phyloP scores from a whole-genome alignment of 2,888 invertebrate genomes.

The Achlya flavicornis region DNA sequence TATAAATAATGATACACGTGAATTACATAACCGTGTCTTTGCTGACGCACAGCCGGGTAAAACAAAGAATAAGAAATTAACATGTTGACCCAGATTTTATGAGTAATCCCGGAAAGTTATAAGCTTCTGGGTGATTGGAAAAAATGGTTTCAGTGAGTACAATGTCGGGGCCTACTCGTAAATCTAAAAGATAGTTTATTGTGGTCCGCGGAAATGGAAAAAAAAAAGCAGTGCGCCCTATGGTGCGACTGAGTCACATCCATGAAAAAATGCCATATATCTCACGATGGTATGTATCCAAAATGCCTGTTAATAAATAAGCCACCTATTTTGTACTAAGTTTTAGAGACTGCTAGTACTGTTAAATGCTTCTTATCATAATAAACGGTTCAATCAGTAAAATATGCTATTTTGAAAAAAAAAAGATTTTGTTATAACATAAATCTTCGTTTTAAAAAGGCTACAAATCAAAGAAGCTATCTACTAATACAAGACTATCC shows the following conservation, averaged over 20 bases:
- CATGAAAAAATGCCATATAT: not conserved
- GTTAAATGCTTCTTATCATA: too few species aligned
- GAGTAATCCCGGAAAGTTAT: not conserved
- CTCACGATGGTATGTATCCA: not conserved
- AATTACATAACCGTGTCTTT: too few species aligned
- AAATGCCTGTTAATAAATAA: too few species aligned
- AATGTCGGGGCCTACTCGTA: conserved; percentile 4
- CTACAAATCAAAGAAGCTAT: not conserved
- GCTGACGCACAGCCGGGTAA: too few species aligned
- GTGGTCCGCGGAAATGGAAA: conserved; percentile 2
- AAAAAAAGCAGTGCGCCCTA: not conserved
- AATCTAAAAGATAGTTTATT: conserved; percentile 3
- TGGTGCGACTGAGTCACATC: not conserved
- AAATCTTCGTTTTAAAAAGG: not conserved
- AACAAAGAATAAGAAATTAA: too few species aligned
- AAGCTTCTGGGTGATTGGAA: not conserved
- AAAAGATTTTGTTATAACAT: not conserved
- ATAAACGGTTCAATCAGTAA: not conserved
- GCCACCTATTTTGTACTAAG: too few species aligned
- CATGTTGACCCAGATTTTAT: not conserved
- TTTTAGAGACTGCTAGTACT: too few species aligned
- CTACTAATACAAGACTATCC: not conserved
- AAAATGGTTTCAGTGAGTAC: not conserved
- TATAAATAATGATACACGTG: too few species aligned
- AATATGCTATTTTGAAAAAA: too few species aligned